Base-by-base conservation (phyloP, 2,113 vertebrate genomes). In the Colistium nudipinnis region DNA sequence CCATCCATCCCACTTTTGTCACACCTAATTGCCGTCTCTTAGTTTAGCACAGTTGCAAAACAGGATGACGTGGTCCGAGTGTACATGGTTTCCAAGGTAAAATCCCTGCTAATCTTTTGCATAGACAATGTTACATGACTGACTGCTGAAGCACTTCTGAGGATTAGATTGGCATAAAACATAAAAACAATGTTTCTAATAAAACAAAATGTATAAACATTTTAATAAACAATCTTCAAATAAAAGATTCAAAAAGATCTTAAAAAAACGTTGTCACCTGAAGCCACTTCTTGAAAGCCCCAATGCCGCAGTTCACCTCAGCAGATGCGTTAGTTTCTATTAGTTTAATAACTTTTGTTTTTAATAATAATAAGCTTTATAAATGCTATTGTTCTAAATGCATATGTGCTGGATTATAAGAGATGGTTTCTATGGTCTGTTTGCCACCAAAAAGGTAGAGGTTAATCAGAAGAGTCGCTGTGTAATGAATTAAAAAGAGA, bases 91-190 rank as follows among this genome's bases (percentile, higher is more conserved):
- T 36, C 47, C 19, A 17, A 53, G 38, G 36, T 36, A 10, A 36
- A 66, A 59, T n/a, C 20, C 20, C 44, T 7, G 17, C 47, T 39
- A 25, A 48, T 48, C 35, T 55, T n/a, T 24, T 43, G 7, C 49
- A 24, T 16, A 39, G 39, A 35, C 49, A 22, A 17, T 3, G 13
- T 53, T 20, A 28, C 13, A 2, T 41, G 31, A 16, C 24, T 28
- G 36, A 10, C 41, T 27, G 22, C 28, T 39, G 51, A 17, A 22
- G 12, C 36, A 19, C 25, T 22, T 12, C 7, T 8, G 5, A 19
- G 33, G 25, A 1, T 47, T 54, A 19, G n/a, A 13, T 16, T 1
- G 6, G 49, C 27, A 52, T 20, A 31, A 55, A 20, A 55, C 52
- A 20, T 33, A n/a, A 55, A 36, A 36, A 22, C 30, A 25, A 30